Conservation (phyloP, 2,113 vertebrate species). For the Piaya cayana region DNA sequence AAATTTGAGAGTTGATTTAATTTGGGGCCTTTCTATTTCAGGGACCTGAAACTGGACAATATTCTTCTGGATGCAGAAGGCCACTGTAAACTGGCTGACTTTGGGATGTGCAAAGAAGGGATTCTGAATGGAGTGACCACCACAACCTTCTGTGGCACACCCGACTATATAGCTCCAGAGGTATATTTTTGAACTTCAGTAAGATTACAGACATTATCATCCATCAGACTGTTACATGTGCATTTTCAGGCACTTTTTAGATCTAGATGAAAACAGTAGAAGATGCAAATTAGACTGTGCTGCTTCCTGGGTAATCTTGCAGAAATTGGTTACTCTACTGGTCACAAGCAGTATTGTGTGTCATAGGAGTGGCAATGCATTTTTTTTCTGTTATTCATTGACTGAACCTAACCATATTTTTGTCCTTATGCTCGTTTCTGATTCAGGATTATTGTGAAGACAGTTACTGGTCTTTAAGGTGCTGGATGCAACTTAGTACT, state of each 20-base stretch:
- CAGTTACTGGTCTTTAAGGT: background rate
- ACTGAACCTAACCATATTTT: background rate
- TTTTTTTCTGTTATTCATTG: background rate
- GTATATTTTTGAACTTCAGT: slow-evolving; percentile 67
- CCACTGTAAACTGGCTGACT: slow-evolving; percentile 98
- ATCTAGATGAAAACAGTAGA: background rate
- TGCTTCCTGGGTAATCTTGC: background rate
- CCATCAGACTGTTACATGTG: background rate
- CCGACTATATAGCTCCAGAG: slow-evolving; percentile 98
- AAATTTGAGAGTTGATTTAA: background rate
- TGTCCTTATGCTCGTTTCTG: background rate
- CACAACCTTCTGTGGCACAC: slow-evolving; percentile 97
- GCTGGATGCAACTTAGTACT: background rate
- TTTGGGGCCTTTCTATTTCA: slow-evolving; percentile 58
- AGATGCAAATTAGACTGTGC: background rate
- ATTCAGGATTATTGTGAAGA: background rate
- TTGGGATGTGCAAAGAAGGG: slow-evolving; percentile 99
- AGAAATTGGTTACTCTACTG: background rate
- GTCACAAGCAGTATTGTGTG: background rate
- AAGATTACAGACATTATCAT: background rate
- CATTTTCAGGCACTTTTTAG: background rate
- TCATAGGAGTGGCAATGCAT: background rate
- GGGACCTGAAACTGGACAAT: slow-evolving; percentile 99
- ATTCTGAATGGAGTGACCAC: slow-evolving; percentile 96
- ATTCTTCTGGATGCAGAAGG: slow-evolving; percentile 98